Percentiles rank a stretch among this genome's conserved stretches.
Conservation (phyloP, 1,140 invertebrate genomes). For the Leguminivora glycinivorella region DNA sequence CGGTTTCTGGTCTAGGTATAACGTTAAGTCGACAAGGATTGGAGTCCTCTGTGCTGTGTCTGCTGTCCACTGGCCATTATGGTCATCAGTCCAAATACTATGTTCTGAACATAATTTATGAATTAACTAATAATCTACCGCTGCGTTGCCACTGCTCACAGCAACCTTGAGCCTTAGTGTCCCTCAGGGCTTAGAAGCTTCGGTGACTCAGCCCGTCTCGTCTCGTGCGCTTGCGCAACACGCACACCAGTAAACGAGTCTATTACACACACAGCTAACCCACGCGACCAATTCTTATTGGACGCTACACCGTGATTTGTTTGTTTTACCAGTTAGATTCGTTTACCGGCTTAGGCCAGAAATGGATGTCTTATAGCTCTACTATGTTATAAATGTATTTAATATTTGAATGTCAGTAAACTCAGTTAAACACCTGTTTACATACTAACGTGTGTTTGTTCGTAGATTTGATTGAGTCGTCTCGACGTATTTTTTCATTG, state of each 20-base stretch:
- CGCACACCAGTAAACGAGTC: conserved; percentile 44
- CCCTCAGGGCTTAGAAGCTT: conserved; percentile 41
- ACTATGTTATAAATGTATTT: conserved; percentile 25
- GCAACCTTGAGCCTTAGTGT: conserved; percentile 25
- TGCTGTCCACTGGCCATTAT: no score
- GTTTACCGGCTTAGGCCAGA: conserved; percentile 1
- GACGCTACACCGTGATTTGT: conserved; percentile 35
- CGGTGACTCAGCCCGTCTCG: conserved; percentile 63
- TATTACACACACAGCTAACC: conserved; percentile 36
- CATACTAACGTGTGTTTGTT: conserved; percentile 55
- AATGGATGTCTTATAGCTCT: conserved; percentile 33
- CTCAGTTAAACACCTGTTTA: conserved; percentile 68
- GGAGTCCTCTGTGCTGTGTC: no score
- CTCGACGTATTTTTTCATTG: conserved; percentile 53
- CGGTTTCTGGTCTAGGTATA: no score
- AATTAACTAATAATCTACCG: no score
- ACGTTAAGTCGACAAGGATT: no score
- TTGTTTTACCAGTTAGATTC: neutral
- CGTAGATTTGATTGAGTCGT: conserved; percentile 63
- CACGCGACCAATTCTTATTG: conserved; percentile 20
- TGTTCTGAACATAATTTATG: no score
- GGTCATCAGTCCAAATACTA: no score
- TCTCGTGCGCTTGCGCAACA: conserved; percentile 59
- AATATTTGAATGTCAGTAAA: conserved; percentile 62
- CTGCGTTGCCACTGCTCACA: no score